These are phyloP conservation scores for Sceloporus undulatus DNA, from an alignment of 2,113 vertebrate genomes.

Conservation along the genomic window DNA sequence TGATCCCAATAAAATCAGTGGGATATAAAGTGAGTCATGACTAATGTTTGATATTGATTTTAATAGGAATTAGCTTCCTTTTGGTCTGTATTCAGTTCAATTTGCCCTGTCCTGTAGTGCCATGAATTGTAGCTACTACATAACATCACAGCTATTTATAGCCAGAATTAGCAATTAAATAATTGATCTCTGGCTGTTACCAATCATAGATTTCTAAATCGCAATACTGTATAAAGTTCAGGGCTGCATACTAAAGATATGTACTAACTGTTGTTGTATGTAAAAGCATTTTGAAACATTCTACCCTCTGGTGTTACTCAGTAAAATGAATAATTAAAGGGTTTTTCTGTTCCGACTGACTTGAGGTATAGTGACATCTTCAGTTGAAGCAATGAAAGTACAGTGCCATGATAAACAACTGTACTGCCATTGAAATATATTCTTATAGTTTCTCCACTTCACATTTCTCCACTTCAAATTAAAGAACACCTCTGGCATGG, in stretches of 20 bases:
- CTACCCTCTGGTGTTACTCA: slow-evolving; percentile 31
- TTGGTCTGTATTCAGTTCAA: too few species aligned
- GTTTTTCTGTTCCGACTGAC: not conserved
- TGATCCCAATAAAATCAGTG: too few species aligned
- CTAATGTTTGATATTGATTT: too few species aligned
- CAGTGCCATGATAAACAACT: slow-evolving; percentile 1
- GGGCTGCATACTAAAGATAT: fast-evolving
- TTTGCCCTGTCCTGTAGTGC: too few species aligned
- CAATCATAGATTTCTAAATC: not conserved
- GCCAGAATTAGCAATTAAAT: too few species aligned
- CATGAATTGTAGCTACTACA: too few species aligned
- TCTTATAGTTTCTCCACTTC: not conserved
- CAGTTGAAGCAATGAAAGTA: slow-evolving; percentile 42
- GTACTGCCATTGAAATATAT: fast-evolving
- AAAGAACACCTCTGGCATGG: not conserved
- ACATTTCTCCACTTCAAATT: not conserved
- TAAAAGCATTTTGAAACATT: not conserved
- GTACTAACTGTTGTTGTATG: not conserved
- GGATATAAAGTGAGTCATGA: too few species aligned
- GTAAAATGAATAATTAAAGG: fast-evolving
- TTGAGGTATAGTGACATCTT: slow-evolving; percentile 59
- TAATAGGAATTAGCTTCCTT: too few species aligned
- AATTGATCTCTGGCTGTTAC: not conserved
- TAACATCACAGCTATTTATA: too few species aligned
- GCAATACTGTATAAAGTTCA: not conserved